Evolutionary conservation across 2,113 vertebrate genomes (phyloP).

Genomic region (Bos indicus): DNA sequence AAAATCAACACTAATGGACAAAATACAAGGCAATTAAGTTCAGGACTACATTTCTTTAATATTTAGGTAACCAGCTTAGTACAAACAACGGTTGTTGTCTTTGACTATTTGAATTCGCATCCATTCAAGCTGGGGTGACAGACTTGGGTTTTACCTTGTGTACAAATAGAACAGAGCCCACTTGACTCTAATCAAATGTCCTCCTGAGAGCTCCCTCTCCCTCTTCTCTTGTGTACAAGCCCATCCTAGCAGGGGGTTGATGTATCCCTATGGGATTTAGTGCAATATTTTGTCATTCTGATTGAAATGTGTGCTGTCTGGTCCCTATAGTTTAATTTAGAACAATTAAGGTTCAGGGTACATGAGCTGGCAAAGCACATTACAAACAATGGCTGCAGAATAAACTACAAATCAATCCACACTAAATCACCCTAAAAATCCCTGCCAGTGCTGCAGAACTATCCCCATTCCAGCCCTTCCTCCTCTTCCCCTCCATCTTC

Average conservation of each 20-base stretch:
- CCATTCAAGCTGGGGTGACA: background rate
- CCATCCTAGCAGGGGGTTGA: slow-evolving; percentile 62
- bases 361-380: slow-evolving; percentile 85
- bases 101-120: background rate
- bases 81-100: background rate
- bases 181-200: slow-evolving; percentile 72
- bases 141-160: slow-evolving; percentile 55
- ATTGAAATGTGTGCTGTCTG: slow-evolving; percentile 83
- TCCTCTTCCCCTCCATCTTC: slow-evolving; percentile 60
- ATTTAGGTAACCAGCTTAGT: background rate
- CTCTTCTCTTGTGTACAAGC: slow-evolving; percentile 68
- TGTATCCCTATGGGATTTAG: slow-evolving; percentile 77
- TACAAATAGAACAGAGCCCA: slow-evolving; percentile 63
- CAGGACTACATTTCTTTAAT: background rate
- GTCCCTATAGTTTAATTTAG: slow-evolving; percentile 87
- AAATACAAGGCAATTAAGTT: background rate
- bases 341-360: slow-evolving; percentile 86
- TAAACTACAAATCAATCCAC: slow-evolving; percentile 85
- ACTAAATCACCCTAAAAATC: slow-evolving; percentile 85
- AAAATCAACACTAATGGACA: background rate
- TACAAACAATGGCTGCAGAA: slow-evolving; percentile 85
- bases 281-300: slow-evolving; percentile 83
- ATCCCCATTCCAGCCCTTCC: slow-evolving; percentile 69
- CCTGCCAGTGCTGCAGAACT: slow-evolving; percentile 77
- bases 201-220: slow-evolving; percentile 73